A percentile compares a stretch with the other conserved stretches of the same genome.
phyloP scores from a whole-genome alignment of 2,888 invertebrate genomes.

The Macaria liturata region DNA sequence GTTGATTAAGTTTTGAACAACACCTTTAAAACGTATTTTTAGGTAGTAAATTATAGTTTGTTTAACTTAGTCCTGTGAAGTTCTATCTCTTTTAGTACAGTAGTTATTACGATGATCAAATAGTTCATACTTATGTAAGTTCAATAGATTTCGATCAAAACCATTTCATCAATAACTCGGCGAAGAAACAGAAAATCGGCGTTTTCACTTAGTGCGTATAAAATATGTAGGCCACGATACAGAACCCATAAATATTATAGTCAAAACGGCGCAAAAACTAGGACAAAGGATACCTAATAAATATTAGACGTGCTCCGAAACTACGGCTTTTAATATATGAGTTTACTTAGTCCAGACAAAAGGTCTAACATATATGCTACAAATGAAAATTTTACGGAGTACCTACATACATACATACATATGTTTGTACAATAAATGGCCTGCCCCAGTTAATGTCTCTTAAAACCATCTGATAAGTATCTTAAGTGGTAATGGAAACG shows the following conservation, averaged over 20 bases:
- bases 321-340: slow-evolving; percentile 10
- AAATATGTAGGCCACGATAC: neutral
- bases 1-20: too few species aligned
- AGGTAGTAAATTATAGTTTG: too few species aligned
- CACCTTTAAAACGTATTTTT: too few species aligned
- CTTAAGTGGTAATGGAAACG: slow-evolving; percentile 18
- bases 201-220: too few species aligned
- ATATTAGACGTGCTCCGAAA: slow-evolving; percentile 5
- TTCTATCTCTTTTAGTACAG: too few species aligned
- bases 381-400: slow-evolving; percentile 4
- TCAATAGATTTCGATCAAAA: too few species aligned
- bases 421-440: slow-evolving; percentile 15
- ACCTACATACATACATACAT: neutral
- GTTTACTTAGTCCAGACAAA: slow-evolving; percentile 13
- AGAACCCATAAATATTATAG: slow-evolving; percentile 21
- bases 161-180: too few species aligned
- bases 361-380: slow-evolving; percentile 2
- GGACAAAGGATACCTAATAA: slow-evolving; percentile 17
- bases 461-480: slow-evolving; percentile 17
- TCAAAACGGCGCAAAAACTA: slow-evolving; percentile 23
- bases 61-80: too few species aligned
- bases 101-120: too few species aligned
- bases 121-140: too few species aligned
- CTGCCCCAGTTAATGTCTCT: slow-evolving; percentile 14
- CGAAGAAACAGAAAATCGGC: too few species aligned